These are phyloP conservation scores for Ormyrus labotus DNA, from an alignment of 2,888 invertebrate species.

Conservation along the genomic window DNA sequence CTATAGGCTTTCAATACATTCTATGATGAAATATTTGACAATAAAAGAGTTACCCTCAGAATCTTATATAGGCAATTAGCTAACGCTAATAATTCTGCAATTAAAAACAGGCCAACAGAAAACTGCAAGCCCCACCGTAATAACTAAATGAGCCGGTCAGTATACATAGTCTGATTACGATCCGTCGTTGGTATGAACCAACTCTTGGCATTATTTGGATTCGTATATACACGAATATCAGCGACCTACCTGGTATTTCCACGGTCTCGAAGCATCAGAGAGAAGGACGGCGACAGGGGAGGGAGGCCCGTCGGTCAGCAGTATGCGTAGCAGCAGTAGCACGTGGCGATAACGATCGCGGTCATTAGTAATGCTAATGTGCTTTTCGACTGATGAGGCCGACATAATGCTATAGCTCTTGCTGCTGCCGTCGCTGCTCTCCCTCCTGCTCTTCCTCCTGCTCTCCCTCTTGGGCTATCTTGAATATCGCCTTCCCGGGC, in stretches of 20 bases:
- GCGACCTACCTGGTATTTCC: not conserved
- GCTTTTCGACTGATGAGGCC: conserved; percentile 73
- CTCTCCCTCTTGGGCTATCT: conserved; percentile 10
- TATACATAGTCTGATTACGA: not conserved
- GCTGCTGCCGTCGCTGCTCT: conserved; percentile 7
- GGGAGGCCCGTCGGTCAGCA: not conserved
- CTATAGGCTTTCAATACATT: too few species aligned
- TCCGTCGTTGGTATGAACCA: not conserved
- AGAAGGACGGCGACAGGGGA: not conserved
- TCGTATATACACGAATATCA: conserved; percentile 35
- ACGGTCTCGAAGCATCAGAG: conserved; percentile 12
- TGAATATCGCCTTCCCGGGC: conserved; percentile 16
- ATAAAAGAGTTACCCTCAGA: too few species aligned
- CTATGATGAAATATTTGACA: too few species aligned
- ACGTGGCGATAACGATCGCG: conserved; percentile 71
- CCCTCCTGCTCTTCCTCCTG: conserved; percentile 16
- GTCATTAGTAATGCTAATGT: conserved; percentile 75
- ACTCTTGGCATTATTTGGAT: conserved; percentile 33
- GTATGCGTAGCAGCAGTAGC: conserved; percentile 58
- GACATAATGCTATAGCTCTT: conserved; percentile 31
- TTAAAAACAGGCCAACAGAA: not conserved
- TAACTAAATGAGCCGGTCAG: conserved; percentile 14
- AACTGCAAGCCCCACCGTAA: not conserved
- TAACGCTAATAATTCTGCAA: not conserved
- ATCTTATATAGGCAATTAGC: too few species aligned